Base-by-base conservation (phyloP, 1,140 invertebrate genomes). In the Dreissena polymorpha region DNA sequence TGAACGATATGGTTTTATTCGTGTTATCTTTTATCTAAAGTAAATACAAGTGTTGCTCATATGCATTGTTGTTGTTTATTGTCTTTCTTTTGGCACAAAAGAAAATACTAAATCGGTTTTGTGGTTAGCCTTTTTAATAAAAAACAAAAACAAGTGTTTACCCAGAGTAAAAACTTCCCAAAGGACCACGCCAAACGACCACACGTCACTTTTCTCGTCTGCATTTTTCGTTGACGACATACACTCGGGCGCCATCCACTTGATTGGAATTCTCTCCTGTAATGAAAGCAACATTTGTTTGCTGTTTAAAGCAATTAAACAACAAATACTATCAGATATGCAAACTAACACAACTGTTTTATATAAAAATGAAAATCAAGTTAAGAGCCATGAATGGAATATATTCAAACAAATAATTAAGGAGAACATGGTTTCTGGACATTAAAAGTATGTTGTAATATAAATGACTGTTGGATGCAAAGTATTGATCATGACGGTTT, bases 141-240 rank as follows among this genome's bases (percentile, higher is more conserved):
- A n/a, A n/a, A n/a, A n/a, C n/a, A n/a, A n/a, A n/a, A n/a, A n/a
- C n/a, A n/a, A n/a, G n/a, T n/a, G n/a, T n/a, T n/a, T n/a, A n/a
- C n/a, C n/a, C n/a, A n/a, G n/a, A n/a, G n/a, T n/a, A n/a, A n/a
- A n/a, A n/a, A n/a, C n/a, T n/a, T n/a, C 89, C 89, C 88, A 91
- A 0, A 90, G 51, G 21, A 88, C 82, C 13, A 92, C 87, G 72
- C 86, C 86, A 80, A 84, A 90, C 7, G 64, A 93, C 90, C 90
- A 91, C 16, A 88, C 85, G 74, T 90, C 89, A 49, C 87, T 90
- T 78, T 88, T 86, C 60, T 86, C 75, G 27, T 76, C 85, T 51
- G 88, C 79, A 27, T 80, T 57, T 70, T 75, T 83, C 7, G 55
- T 51, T 55, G 72, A 68, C 16, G 53, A 23, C 68, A 88, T 68